These are phyloP conservation scores for Ptilodon capucinus DNA, from an alignment of 2,888 invertebrate species.

Conservation along the genomic window DNA sequence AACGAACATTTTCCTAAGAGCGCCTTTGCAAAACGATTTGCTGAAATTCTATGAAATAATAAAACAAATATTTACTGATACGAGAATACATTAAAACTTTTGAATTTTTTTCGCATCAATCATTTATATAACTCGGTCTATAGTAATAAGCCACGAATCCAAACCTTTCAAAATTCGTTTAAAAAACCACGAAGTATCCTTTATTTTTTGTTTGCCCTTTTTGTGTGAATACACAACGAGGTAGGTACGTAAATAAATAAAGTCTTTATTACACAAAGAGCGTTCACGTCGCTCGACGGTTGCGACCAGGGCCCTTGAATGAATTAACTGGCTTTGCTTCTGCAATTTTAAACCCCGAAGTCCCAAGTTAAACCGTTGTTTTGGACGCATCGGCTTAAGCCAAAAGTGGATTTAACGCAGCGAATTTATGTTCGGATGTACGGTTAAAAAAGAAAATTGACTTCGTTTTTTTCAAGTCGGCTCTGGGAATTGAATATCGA, in stretches of 20 bases:
- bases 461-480: not conserved
- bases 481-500: not conserved
- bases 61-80: no score
- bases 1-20: no score
- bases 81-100: no score
- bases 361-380: slow-evolving; percentile 11
- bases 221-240: slow-evolving; percentile 35
- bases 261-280: slow-evolving; percentile 38
- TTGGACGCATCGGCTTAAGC: slow-evolving; percentile 11
- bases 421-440: not conserved
- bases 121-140: slow-evolving; percentile 12
- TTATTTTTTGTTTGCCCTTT: slow-evolving; percentile 28
- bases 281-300: slow-evolving; percentile 31
- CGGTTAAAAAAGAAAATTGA: not conserved
- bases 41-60: no score
- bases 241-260: slow-evolving; percentile 40
- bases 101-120: no score
- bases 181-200: slow-evolving; percentile 24
- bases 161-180: slow-evolving; percentile 32
- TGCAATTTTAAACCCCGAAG: slow-evolving; percentile 30
- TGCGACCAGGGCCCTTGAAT: slow-evolving; percentile 27
- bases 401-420: not conserved
- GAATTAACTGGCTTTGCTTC: slow-evolving; percentile 25
- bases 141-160: slow-evolving; percentile 6
- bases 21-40: no score